These are phyloP conservation scores for Sinocyclocheilus grahami DNA, from an alignment of 2,113 vertebrate species.

Conservation along the genomic window DNA sequence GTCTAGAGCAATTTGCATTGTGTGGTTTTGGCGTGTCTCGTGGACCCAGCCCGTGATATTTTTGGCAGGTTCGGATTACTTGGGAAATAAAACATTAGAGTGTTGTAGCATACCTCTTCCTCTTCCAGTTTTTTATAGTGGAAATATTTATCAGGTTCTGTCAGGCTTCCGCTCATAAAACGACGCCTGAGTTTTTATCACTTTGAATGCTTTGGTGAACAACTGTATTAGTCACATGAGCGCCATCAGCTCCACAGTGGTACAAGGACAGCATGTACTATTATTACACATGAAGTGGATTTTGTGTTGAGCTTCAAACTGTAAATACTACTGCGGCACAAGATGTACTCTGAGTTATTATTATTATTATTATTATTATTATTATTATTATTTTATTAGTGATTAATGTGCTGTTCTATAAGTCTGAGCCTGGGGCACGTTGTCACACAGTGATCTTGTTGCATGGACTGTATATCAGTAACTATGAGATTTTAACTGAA, in stretches of 20 bases:
- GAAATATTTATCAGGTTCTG: conserved; percentile 63
- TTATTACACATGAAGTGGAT: background rate
- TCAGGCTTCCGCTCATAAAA: conserved; percentile 60
- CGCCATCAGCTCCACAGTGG: background rate
- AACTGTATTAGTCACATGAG: conserved; percentile 59
- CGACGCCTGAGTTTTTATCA: conserved; percentile 55
- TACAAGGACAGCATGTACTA: background rate
- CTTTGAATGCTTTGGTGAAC: conserved; percentile 61
- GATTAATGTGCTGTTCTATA: background rate
- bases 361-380: too few species aligned
- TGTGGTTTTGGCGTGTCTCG: conserved; percentile 25
- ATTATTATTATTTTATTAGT: too few species aligned
- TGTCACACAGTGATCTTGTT: background rate
- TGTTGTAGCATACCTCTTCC: conserved; percentile 52
- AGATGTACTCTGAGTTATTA: background rate
- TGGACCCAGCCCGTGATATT: conserved; percentile 49
- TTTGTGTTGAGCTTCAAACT: background rate
- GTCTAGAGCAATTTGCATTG: conserved; percentile 36
- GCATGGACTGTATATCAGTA: background rate
- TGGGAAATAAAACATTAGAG: conserved; percentile 63
- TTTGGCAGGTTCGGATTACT: conserved; percentile 57
- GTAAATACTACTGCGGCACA: background rate
- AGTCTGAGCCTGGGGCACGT: background rate
- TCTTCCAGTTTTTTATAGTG: conserved; percentile 53
- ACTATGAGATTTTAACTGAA: background rate